Conservation (phyloP, 2,888 invertebrate genomes). For the Lithophane semibrunnea region DNA sequence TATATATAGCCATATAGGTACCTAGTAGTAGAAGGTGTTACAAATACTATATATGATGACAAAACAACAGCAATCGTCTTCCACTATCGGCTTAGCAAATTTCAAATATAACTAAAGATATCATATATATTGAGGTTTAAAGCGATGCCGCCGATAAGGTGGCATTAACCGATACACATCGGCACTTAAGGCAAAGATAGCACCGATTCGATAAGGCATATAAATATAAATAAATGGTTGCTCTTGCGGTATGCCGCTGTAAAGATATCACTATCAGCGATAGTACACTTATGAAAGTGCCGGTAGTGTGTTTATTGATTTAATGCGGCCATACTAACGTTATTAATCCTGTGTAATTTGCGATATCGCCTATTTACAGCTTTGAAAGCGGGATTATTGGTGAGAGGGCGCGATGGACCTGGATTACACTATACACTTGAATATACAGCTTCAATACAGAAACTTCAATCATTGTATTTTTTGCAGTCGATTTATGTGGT, state of each 20-base stretch:
- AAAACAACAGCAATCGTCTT: slow-evolving; percentile 56
- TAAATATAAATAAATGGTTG: slow-evolving; percentile 87
- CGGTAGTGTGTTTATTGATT: slow-evolving; percentile 77
- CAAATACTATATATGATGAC: slow-evolving; percentile 27
- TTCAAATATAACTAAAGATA: slow-evolving; percentile 78
- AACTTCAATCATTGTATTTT: slow-evolving; percentile 21
- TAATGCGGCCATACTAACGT: slow-evolving; percentile 68
- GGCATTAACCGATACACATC: slow-evolving; percentile 87
- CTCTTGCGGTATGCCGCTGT: slow-evolving; percentile 81
- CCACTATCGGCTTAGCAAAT: slow-evolving; percentile 71
- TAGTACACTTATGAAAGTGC: slow-evolving; percentile 75
- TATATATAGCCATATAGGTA: background rate
- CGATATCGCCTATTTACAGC: slow-evolving; percentile 66
- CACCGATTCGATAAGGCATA: slow-evolving; percentile 80
- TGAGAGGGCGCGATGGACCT: slow-evolving; percentile 28
- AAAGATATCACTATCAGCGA: slow-evolving; percentile 85
- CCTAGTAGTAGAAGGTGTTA: slow-evolving; percentile 5
- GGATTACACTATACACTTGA: slow-evolving; percentile 45
- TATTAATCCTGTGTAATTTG: slow-evolving; percentile 73
- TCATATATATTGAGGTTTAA: slow-evolving; percentile 75
- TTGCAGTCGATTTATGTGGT: slow-evolving; percentile 40
- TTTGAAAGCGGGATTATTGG: slow-evolving; percentile 55
- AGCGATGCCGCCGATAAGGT: slow-evolving; percentile 82
- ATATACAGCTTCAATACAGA: slow-evolving; percentile 24
- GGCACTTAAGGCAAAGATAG: slow-evolving; percentile 84